Base-by-base conservation (phyloP, 2,888 invertebrate species). In the Ormyrus nitidulus region DNA sequence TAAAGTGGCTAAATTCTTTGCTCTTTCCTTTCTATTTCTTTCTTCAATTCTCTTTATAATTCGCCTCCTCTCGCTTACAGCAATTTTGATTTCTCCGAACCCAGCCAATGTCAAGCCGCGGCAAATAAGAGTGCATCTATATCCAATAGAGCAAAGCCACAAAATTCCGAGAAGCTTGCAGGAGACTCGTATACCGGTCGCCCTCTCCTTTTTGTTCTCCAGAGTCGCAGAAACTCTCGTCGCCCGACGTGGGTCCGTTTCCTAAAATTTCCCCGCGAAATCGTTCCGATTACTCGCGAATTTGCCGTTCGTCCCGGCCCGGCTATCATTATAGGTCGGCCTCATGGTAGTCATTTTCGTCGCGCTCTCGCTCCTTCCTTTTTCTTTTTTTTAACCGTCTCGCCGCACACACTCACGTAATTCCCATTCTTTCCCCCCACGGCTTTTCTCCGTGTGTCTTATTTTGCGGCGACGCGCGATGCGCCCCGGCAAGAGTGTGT, bases 241-340 rank as follows among this genome's bases (percentile, higher is more conserved):
- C 34, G 13, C 34, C 34, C 1, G 3, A 4, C 34, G 34, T 34
- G 19, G 34, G 34, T 4, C 34, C 34, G 34, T 34, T 34, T 73
- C 76, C 68, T 51, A 9, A 73, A 71, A 69, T 81, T 81, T 81
- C 81, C 81, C 61, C 74, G 78, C 81, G 75, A 71, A 78, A 78
- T 72, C 71, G 62, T 8, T 66, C 51, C 72, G 75, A 75, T 75
- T 74, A 59, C 70, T 61, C 49, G 65, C 75, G 73, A 69, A 69
- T 68, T 51, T 59, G 53, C 13, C 56, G 6, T 8, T 34, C 61
- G 58, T 72, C 73, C 59, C 8, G 34, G 48, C 44, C 56, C 58
- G 6, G 2, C 64, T 80, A 72, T 80, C 68, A 80, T 80, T 80
- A 76, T 10, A 46, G 53, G 49, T 34, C 53, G 34, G 71, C n/a